Evolutionary conservation across 2,888 invertebrate species (phyloP).

Genomic region (Cephus nigrinus): DNA sequence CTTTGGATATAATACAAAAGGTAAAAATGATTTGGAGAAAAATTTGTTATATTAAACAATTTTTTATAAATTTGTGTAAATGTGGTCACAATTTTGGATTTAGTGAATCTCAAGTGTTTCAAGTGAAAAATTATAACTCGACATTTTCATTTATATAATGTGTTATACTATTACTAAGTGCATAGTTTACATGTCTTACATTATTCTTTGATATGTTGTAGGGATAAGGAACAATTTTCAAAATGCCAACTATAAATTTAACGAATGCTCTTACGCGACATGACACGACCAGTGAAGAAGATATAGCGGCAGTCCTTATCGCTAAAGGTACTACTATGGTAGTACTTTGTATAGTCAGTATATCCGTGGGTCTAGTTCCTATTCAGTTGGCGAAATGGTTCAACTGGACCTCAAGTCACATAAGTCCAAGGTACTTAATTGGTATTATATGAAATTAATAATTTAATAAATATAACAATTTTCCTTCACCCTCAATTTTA

Average conservation of each 20-base stretch:
- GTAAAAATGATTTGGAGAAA: neutral
- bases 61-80: neutral
- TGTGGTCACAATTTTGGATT: neutral
- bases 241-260: neutral
- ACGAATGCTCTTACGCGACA: neutral
- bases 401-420: slow-evolving; percentile 68
- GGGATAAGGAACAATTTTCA: neutral
- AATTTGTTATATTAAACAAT: neutral
- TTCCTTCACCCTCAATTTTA: neutral
- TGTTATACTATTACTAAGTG: neutral
- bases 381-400: slow-evolving; percentile 76
- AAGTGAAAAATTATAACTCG: neutral
- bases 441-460: neutral
- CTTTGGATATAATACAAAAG: neutral
- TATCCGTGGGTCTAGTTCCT: slow-evolving; percentile 80
- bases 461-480: neutral
- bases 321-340: slow-evolving; percentile 86
- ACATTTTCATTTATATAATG: neutral
- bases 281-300: slow-evolving; percentile 38
- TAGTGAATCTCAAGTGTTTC: neutral
- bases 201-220: neutral
- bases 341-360: slow-evolving; percentile 80
- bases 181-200: neutral
- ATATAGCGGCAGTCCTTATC: slow-evolving; percentile 69
- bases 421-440: slow-evolving; percentile 49